A percentile compares a stretch with the other conserved stretches of the same genome.
These are phyloP conservation scores for Triops longicaudatus DNA, from an alignment of 1,140 invertebrate genomes.

Conservation along the genomic window DNA sequence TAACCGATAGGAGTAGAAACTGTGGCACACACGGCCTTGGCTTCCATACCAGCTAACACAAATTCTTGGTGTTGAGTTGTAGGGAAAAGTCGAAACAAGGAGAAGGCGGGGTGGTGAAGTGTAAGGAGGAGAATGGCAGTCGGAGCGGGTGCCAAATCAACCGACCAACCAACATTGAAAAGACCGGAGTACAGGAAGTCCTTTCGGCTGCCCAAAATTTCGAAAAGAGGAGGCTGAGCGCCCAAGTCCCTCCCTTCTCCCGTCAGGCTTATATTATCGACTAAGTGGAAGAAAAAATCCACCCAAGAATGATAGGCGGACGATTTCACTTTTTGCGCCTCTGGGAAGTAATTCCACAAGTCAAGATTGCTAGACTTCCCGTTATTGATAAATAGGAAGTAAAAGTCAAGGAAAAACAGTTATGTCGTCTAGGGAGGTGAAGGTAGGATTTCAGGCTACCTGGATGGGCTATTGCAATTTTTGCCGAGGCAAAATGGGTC, in stretches of 20 bases:
- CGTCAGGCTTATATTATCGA: neutral
- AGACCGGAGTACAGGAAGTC: neutral
- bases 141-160: neutral
- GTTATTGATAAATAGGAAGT: neutral
- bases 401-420: too few species aligned
- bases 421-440: too few species aligned
- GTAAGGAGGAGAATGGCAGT: neutral
- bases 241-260: neutral
- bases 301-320: neutral
- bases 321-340: slow-evolving; percentile 9
- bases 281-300: neutral
- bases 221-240: too few species aligned
- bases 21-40: slow-evolving; percentile 2
- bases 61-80: neutral
- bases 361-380: neutral
- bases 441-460: too few species aligned
- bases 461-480: too few species aligned
- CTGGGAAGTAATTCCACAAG: neutral
- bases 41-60: slow-evolving; percentile 2
- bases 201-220: neutral
- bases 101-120: neutral
- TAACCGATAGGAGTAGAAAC: neutral
- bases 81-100: slow-evolving; percentile 1
- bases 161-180: too few species aligned
- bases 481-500: too few species aligned